Evolutionary conservation across 64 coral and sea anemone species (phyloP).

Genomic region (Montipora efflorescens): DNA sequence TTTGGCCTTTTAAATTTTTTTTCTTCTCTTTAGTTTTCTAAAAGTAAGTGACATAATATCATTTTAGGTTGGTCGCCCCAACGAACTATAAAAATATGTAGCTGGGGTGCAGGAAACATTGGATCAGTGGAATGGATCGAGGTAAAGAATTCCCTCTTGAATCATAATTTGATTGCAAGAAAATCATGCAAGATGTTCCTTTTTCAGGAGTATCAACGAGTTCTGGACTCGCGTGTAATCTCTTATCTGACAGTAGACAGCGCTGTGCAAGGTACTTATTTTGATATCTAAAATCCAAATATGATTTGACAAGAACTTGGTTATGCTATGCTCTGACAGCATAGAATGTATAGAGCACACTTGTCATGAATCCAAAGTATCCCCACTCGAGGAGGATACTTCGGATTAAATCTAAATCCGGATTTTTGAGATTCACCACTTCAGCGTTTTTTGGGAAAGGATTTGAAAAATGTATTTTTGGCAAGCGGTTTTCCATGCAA

Average conservation of each 20-base stretch:
- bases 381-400: too few relatives aligned
- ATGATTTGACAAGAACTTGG: too few relatives aligned
- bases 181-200: not conserved
- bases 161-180: not conserved
- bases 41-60: not conserved
- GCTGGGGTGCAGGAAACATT: constrained; percentile 85
- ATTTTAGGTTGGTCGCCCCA: constrained; percentile 67
- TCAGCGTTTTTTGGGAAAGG: too few relatives aligned
- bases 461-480: too few relatives aligned
- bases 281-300: not conserved
- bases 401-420: too few relatives aligned
- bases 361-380: too few relatives aligned
- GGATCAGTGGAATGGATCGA: constrained; percentile 90
- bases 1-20: too few relatives aligned
- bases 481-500: too few relatives aligned
- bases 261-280: constrained; percentile 60
- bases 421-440: too few relatives aligned
- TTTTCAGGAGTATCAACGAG: constrained; percentile 67
- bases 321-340: too few relatives aligned
- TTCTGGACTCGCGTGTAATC: constrained; percentile 74
- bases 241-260: constrained; percentile 85
- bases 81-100: constrained; percentile 90
- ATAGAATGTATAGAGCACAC: not conserved
- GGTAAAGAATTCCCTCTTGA: not conserved
- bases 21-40: too few relatives aligned